Evolutionary conservation across 2,888 invertebrate genomes (phyloP).

Genomic region (Noctua pronuba): DNA sequence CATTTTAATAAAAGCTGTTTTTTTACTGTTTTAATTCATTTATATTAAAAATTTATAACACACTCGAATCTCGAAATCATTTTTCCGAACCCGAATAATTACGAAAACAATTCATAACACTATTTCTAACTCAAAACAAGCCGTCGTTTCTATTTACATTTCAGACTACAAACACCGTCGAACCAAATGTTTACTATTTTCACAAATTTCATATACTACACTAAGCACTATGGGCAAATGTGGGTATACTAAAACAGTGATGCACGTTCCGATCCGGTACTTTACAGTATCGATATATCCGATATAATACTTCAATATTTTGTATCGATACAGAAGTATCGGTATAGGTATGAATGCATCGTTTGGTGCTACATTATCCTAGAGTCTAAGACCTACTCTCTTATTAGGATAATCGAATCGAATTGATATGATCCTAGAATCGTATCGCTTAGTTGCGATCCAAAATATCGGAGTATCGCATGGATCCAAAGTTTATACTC

Average conservation of each 20-base stretch:
- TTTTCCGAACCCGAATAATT: not conserved
- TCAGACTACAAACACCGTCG: constrained; percentile 24
- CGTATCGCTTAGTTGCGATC: not conserved
- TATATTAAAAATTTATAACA: not conserved
- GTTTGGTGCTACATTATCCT: not conserved
- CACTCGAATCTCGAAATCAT: not conserved
- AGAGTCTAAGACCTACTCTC: not conserved
- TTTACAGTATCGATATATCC: not conserved
- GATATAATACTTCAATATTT: not conserved
- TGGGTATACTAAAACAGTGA: not conserved
- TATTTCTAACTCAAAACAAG: not conserved
- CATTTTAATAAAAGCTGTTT: not conserved
- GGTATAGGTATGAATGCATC: not conserved
- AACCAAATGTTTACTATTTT: constrained; percentile 31
- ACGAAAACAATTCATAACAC: not conserved
- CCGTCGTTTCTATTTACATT: constrained; percentile 31
- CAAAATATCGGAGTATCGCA: not conserved
- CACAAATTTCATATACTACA: constrained; percentile 32
- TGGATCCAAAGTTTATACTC: not conserved
- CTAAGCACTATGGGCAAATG: constrained; percentile 1
- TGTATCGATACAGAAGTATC: not conserved
- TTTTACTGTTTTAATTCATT: too few species aligned
- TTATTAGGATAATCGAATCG: not conserved
- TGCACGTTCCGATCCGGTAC: not conserved
- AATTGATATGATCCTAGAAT: not conserved